Percentiles rank a stretch among this genome's conserved stretches.
Conservation (phyloP, 2,113 vertebrate genomes). For the Calyptomena viridis region DNA sequence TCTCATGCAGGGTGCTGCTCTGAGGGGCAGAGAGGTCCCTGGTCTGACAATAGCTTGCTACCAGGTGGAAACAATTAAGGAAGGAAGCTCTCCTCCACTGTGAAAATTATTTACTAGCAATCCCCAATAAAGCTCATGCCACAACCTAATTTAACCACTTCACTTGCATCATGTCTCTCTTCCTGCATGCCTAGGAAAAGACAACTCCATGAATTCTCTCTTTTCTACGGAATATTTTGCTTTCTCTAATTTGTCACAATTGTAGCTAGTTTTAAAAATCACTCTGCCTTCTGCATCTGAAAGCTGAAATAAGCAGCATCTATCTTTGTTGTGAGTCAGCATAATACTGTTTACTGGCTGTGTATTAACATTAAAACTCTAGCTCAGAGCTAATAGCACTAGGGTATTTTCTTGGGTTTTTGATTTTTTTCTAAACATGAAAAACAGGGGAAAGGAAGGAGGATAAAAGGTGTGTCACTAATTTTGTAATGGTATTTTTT, state of each 20-base stretch:
- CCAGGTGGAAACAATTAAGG: conserved; percentile 66
- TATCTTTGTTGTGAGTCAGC: neutral
- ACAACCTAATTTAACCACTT: conserved; percentile 21
- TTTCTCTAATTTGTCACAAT: neutral
- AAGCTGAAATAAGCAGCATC: neutral
- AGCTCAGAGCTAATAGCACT: neutral
- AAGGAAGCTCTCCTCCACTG: conserved; percentile 48
- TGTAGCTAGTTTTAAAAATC: neutral
- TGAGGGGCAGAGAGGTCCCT: conserved; percentile 4
- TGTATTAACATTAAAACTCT: neutral
- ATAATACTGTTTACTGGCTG: neutral
- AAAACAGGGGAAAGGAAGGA: neutral
- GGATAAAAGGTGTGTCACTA: neutral
- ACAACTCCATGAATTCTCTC: neutral
- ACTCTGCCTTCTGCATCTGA: neutral
- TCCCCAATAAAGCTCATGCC: neutral
- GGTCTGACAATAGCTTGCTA: conserved; percentile 34
- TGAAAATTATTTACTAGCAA: conserved; percentile 44
- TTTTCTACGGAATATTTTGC: neutral
- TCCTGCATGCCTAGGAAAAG: neutral
- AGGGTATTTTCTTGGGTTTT: neutral
- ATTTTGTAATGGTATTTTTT: neutral
- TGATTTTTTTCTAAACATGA: neutral
- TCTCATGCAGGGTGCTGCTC: neutral
- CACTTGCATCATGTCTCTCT: neutral